These are phyloP conservation scores for Girardinichthys multiradiatus DNA, from an alignment of 2,113 vertebrate species.

Conservation along the genomic window DNA sequence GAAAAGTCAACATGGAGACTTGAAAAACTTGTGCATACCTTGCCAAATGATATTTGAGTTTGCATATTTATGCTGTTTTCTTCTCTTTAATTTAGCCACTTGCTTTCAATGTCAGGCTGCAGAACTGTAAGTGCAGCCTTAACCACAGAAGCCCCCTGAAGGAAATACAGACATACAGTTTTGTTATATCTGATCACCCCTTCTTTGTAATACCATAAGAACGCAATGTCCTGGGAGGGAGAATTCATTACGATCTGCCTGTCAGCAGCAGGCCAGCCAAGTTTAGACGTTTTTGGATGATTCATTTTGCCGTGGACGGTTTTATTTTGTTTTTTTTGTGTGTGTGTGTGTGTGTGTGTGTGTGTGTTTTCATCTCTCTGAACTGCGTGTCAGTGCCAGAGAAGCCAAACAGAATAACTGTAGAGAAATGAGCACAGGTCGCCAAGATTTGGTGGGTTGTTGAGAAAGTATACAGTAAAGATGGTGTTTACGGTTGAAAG, in stretches of 20 bases:
- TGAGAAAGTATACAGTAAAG: constrained; percentile 26
- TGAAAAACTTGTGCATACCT: not conserved
- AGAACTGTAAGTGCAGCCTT: constrained; percentile 14
- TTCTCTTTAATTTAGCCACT: not conserved
- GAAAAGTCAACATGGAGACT: too few species aligned
- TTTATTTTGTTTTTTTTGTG: constrained; percentile 18
- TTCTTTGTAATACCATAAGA: constrained; percentile 47
- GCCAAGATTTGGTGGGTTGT: constrained; percentile 47
- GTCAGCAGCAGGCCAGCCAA: constrained; percentile 51
- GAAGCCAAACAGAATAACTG: constrained; percentile 37
- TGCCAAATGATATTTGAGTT: not conserved
- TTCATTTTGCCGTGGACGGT: constrained; percentile 43
- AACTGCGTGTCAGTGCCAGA: constrained; percentile 51
- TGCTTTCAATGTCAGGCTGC: constrained; percentile 8
- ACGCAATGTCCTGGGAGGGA: constrained; percentile 51
- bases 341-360: too few species aligned
- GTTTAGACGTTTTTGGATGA: constrained; percentile 59
- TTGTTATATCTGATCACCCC: constrained; percentile 52
- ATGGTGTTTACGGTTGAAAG: constrained; percentile 6
- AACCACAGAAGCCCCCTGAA: constrained; percentile 20
- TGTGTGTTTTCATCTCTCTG: constrained; percentile 30
- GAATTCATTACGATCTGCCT: constrained; percentile 57
- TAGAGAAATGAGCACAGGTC: constrained; percentile 35
- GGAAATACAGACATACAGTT: constrained; percentile 42
- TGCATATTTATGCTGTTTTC: not conserved